These are phyloP conservation scores for Notothenia rossii DNA, from an alignment of 2,113 vertebrate species.

Conservation along the genomic window DNA sequence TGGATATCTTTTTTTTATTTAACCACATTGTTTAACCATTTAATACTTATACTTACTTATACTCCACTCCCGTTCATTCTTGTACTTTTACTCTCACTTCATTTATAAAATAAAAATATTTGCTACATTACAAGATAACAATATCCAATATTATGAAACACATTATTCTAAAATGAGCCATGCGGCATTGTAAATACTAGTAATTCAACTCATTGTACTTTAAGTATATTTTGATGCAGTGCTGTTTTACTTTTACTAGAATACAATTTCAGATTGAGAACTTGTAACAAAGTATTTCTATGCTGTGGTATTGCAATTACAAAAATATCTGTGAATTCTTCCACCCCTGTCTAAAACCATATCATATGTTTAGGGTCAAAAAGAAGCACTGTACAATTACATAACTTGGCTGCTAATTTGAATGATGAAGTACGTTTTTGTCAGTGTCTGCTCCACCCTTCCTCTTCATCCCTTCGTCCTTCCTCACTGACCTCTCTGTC, in stretches of 20 bases:
- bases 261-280: not conserved
- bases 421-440: constrained; percentile 39
- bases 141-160: not conserved
- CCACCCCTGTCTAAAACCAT: not conserved
- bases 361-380: not conserved
- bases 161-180: not conserved
- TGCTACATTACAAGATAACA: not conserved
- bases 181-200: not conserved
- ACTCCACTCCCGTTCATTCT: not conserved
- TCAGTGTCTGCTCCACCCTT: constrained; percentile 55
- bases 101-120: not conserved
- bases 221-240: not conserved
- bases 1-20: not conserved
- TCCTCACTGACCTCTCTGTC: constrained; percentile 39
- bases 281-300: not conserved
- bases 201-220: not conserved
- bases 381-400: constrained; percentile 11
- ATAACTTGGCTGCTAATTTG: constrained; percentile 28
- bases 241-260: not conserved
- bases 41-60: not conserved
- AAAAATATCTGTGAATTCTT: not conserved
- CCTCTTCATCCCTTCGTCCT: constrained; percentile 58
- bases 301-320: not conserved
- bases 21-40: not conserved
- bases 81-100: not conserved